phyloP scores from a whole-genome alignment of 2,113 vertebrate species.

The Notarius lentiginosus region DNA sequence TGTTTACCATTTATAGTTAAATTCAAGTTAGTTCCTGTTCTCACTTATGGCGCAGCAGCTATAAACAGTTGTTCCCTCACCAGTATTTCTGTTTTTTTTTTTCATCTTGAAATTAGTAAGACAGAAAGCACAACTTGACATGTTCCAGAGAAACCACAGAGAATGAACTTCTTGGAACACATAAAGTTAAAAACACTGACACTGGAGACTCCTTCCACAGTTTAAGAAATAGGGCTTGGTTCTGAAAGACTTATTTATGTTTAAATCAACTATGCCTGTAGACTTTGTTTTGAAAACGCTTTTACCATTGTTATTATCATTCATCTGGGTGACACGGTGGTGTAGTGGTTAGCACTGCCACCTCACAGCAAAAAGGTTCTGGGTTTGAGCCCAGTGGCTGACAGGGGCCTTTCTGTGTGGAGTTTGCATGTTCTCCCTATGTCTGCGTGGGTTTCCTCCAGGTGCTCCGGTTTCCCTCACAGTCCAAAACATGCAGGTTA shows the following conservation, averaged over 20 bases:
- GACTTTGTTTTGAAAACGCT: background rate
- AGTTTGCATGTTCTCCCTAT: no score
- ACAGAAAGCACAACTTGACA: background rate
- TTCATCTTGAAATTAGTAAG: background rate
- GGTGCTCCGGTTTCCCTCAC: no score
- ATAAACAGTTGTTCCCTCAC: background rate
- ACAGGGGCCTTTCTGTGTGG: no score
- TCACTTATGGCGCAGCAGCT: background rate
- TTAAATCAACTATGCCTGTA: background rate
- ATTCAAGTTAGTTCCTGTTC: background rate
- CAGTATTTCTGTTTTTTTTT: background rate
- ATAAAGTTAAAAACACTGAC: background rate
- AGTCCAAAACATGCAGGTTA: no score
- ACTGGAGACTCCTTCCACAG: background rate
- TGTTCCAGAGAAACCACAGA: background rate
- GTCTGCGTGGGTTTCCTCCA: no score
- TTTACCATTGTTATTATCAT: background rate
- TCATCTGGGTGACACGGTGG: no score
- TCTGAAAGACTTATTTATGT: background rate
- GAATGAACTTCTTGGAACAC: background rate
- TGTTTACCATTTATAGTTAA: background rate
- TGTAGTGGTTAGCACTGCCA: no score
- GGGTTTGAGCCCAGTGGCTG: no score
- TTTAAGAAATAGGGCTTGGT: background rate
- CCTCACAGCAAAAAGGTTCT: no score